Evolutionary conservation across 2,888 invertebrate species (phyloP), one percentile per base, ranked within the genome.

Genomic region (Timema podura): DNA sequence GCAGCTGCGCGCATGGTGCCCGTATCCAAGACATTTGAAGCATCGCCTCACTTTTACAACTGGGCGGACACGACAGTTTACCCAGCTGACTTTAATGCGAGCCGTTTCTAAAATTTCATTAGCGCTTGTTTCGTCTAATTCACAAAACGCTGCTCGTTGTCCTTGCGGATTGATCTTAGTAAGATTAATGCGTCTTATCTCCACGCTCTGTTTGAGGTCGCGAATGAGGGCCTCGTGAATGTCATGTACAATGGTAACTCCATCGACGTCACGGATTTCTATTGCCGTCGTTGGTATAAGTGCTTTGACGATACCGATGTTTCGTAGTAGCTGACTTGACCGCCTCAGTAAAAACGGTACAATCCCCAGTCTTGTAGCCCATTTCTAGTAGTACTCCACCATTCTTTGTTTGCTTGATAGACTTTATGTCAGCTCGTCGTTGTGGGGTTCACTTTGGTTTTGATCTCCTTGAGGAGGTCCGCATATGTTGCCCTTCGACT

Each of bases 211-310:
- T 11, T 11, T 51, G 3, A 51, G n/a, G 51, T 51, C 51, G n/a
- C 51, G 51, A 13, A 13, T 1, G 11, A 51, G 30, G 30, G 30
- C 30, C 30, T 30, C 11, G 2, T 2, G n/a, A n/a, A 11, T 51
- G n/a, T 51, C 51, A 68, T 65, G 30, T 71, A 48, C 49, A 65
- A 67, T 64, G 10, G 65, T 16, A 48, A 74, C 76, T 61, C 59
- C 54, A 68, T 73, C 71, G 59, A 74, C 83, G 65, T 83, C 84
- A n/a, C 11, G 51, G 11, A 51, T 46, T 65, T 47, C 48, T 2
- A 44, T 2, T 11, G 46, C 5, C 48, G 54, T 59, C 30, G 64
- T 68, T 45, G 46, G 30, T 30, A 30, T 30, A 30, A 1, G 30
- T 30, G 30, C 30, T 30, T 30, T 30, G 30, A 30, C 30, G 51